Conservation (phyloP, 2,888 invertebrate genomes). For the Ptychoptera albimana region DNA sequence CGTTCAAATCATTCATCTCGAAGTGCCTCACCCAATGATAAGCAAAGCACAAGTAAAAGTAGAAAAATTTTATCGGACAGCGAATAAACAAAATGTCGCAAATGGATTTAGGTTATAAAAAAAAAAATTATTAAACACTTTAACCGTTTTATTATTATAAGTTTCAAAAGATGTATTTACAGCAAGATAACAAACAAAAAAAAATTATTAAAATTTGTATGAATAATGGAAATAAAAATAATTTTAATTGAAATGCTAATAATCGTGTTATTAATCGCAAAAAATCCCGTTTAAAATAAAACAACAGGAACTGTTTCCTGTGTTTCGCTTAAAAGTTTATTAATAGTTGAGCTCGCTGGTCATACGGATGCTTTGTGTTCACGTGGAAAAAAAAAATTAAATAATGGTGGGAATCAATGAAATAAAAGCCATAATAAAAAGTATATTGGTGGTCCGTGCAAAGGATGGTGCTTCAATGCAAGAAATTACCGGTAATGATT, state of each 20-base stretch:
- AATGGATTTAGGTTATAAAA: background rate
- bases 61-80: background rate
- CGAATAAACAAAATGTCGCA: background rate
- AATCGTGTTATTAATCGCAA: no score
- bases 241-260: no score
- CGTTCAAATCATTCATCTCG: conserved; percentile 7
- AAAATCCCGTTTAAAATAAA: no score
- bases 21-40: background rate
- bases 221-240: no score
- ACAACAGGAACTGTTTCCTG: no score
- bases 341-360: no score
- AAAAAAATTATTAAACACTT: background rate
- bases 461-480: conserved; percentile 25
- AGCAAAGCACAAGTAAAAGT: background rate
- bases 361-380: no score
- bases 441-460: conserved; percentile 23
- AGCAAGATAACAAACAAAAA: background rate
- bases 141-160: background rate
- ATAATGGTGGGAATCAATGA: background rate
- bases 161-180: background rate
- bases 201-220: conserved; percentile 6
- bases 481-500: conserved; percentile 20
- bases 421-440: conserved; percentile 5
- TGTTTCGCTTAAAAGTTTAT: no score
- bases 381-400: no score